Conservation (phyloP, 2,113 vertebrate species). For the Malurus melanocephalus region DNA sequence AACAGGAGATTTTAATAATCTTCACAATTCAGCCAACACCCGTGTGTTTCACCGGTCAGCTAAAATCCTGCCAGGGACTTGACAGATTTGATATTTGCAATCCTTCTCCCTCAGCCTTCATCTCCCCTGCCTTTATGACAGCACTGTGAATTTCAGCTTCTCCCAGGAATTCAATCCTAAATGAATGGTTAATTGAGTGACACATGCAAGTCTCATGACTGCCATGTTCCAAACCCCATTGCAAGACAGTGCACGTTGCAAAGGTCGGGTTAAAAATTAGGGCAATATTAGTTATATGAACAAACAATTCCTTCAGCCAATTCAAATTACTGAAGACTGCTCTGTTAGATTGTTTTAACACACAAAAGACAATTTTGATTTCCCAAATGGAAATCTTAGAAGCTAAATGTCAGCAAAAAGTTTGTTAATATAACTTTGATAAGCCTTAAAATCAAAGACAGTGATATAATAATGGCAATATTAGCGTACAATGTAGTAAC, state of each 20-base stretch:
- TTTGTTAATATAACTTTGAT: not conserved
- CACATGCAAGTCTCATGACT: not conserved
- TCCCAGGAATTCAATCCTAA: not conserved
- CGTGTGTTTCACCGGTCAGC: not conserved
- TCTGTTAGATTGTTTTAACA: not conserved
- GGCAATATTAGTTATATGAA: not conserved
- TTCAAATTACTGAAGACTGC: not conserved
- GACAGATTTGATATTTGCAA: not conserved
- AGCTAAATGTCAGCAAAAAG: not conserved
- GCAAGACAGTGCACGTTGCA: not conserved
- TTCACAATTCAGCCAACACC: not conserved
- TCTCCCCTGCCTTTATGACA: not conserved
- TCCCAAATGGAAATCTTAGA: not conserved
- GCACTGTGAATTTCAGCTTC: not conserved
- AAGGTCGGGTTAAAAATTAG: not conserved
- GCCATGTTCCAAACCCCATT: not conserved
- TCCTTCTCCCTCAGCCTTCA: not conserved
- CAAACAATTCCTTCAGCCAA: not conserved
- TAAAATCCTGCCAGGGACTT: not conserved
- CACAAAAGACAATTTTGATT: not conserved
- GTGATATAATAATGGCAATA: not conserved
- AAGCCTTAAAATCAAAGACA: not conserved
- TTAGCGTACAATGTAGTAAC: not conserved
- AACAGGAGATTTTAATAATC: not conserved
- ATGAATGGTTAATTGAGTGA: not conserved